Base-by-base conservation (phyloP, 2,888 invertebrate species). In the Selenia dentaria region DNA sequence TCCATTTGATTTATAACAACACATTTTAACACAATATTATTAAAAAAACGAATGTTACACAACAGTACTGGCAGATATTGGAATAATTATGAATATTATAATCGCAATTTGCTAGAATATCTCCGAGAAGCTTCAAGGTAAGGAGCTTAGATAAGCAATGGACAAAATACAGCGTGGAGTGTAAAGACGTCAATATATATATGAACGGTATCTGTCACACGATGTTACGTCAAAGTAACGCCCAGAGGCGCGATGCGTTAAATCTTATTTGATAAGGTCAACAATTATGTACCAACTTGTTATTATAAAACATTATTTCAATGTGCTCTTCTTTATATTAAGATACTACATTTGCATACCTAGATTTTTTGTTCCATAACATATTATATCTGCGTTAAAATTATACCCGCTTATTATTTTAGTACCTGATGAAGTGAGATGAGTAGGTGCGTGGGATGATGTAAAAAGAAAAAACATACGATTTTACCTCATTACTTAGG, bases 181-280 rank as follows among this genome's bases (percentile, higher is more conserved):
- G 67, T 65, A 68, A 74, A 81, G 77, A 74, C 83, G 78, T 81
- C 85, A 79, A 74, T 88, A 87, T 90, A 83, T 89, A 90, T 89
- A 82, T 76, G 83, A 67, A 74, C 79, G 80, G 71, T 89, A 90
- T 82, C 88, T 75, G 68, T 81, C 82, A 68, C 70, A 74, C 79
- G 82, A 83, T 79, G 70, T 85, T 87, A 89, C 90, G 90, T 90
- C 90, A 90, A 83, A 87, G 83, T 70, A 85, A 84, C 87, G 87
- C 84, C 87, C 88, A 77, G 85, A 78, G 83, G 74, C 75, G 75
- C 71, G 82, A 79, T 82, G 77, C 70, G 74, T 82, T 77, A 77
- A 85, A 85, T 87, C 81, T 83, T 70, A 59, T 57, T 59, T 65
- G 85, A 87, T 86, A 87, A 71, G 71, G 73, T 63, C 74, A 76